A percentile compares a stretch with the other conserved stretches of the same genome.
phyloP scores from a whole-genome alignment of 2,797 vertebrate species.

The Mormyrops attenuatus region DNA sequence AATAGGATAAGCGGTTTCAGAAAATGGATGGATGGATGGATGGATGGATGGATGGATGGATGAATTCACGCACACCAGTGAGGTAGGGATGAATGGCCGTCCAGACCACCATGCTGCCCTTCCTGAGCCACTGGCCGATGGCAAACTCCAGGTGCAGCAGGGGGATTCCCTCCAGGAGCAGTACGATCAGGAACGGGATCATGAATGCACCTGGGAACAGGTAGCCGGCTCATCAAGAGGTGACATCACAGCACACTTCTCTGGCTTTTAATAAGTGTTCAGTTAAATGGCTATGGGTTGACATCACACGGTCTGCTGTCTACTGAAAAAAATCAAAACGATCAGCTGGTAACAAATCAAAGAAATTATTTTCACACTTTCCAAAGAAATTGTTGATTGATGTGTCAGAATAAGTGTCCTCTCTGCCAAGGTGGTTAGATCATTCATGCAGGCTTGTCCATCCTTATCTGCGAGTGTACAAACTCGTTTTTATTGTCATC shows the following conservation, averaged over 20 bases:
- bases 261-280: neutral
- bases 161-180: conserved; percentile 80
- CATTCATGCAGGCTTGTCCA: neutral
- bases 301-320: neutral
- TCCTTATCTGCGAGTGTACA: neutral
- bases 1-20: neutral
- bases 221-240: neutral
- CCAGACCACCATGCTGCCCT: conserved; percentile 78
- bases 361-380: neutral
- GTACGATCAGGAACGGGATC: conserved; percentile 90
- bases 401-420: neutral
- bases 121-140: conserved; percentile 85
- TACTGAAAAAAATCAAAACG: neutral
- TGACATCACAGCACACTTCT: neutral
- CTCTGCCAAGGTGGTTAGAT: neutral
- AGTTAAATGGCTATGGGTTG: neutral
- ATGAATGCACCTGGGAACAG: conserved; percentile 81
- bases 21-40: neutral
- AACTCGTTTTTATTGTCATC: neutral
- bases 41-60: conserved; percentile 68
- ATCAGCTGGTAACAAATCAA: neutral
- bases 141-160: conserved; percentile 88
- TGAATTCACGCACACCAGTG: conserved; percentile 76
- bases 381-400: neutral
- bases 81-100: conserved; percentile 75